Evolutionary conservation across 2,888 invertebrate species (phyloP).

Genomic region (Hymenopus coronatus): DNA sequence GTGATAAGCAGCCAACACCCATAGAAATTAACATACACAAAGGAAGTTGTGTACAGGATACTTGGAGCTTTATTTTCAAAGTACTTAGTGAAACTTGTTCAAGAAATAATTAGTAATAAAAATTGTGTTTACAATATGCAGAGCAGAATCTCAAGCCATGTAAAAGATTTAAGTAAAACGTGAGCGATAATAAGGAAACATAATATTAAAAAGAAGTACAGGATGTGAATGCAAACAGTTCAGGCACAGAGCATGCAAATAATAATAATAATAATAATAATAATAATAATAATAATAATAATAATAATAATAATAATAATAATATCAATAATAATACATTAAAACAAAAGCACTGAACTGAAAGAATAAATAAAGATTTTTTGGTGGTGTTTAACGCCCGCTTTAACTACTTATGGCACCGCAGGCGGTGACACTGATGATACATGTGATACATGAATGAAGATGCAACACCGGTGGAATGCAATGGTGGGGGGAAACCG

Average conservation of each 20-base stretch:
- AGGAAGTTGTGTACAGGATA: not conserved
- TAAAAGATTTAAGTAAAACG: not conserved
- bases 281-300: not conserved
- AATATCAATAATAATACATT: no score
- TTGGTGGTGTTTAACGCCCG: no score
- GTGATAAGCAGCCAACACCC: not conserved
- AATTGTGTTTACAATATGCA: not conserved
- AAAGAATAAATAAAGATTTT: not conserved
- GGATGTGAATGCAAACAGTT: not conserved
- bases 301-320: not conserved
- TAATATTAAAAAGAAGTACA: not conserved
- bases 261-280: not conserved
- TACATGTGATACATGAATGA: no score
- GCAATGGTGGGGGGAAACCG: no score
- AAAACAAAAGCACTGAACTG: not conserved
- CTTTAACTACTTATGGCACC: no score
- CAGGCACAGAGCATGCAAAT: not conserved
- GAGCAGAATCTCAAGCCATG: not conserved
- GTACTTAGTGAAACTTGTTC: not conserved
- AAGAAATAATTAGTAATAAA: not conserved
- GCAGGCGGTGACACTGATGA: no score
- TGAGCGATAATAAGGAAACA: not conserved
- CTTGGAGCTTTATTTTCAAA: not conserved
- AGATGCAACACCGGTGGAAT: no score
- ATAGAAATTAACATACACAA: not conserved